A percentile compares a stretch with the other conserved stretches of the same genome.
Conservation (phyloP, 92 coral and sea anemone species). For the Parazoanthus swiftii region DNA sequence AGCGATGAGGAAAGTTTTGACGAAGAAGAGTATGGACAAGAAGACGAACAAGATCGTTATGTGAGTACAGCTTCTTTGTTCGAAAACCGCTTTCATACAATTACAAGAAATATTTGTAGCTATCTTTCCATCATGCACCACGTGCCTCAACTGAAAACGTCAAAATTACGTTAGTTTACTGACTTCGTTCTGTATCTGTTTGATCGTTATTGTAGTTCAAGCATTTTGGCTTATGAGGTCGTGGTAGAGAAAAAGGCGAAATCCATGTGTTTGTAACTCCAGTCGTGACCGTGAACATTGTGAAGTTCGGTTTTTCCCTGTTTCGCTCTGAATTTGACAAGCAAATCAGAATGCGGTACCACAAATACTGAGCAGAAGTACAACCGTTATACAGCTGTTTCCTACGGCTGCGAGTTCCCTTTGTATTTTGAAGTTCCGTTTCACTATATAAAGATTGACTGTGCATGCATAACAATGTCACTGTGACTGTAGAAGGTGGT, state of each 20-base stretch:
- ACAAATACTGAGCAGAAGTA: neutral
- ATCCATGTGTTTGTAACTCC: too few relatives aligned
- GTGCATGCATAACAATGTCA: too few relatives aligned
- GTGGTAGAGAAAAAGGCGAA: neutral
- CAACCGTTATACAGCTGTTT: too few relatives aligned
- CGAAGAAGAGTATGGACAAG: constrained; percentile 82
- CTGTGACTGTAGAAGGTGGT: too few relatives aligned
- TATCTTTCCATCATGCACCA: neutral
- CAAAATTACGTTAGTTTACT: constrained; percentile 13
- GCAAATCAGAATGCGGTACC: too few relatives aligned
- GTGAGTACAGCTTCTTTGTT: constrained; percentile 49
- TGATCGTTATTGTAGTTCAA: neutral
- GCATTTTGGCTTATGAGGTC: neutral
- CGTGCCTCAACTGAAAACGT: constrained; percentile 33
- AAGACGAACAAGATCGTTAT: constrained; percentile 78
- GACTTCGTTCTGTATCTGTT: neutral
- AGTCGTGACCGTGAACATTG: too few relatives aligned
- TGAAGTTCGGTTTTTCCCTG: too few relatives aligned
- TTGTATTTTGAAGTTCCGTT: too few relatives aligned
- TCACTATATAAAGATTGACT: too few relatives aligned
- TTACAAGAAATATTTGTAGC: neutral
- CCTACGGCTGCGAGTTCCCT: too few relatives aligned
- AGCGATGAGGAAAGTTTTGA: constrained; percentile 96
- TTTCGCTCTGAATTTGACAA: too few relatives aligned
- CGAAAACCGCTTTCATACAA: neutral